Conservation (phyloP, 37 sponge, comb jelly and placozoan genomes). For the Chondrosia reniformis region DNA sequence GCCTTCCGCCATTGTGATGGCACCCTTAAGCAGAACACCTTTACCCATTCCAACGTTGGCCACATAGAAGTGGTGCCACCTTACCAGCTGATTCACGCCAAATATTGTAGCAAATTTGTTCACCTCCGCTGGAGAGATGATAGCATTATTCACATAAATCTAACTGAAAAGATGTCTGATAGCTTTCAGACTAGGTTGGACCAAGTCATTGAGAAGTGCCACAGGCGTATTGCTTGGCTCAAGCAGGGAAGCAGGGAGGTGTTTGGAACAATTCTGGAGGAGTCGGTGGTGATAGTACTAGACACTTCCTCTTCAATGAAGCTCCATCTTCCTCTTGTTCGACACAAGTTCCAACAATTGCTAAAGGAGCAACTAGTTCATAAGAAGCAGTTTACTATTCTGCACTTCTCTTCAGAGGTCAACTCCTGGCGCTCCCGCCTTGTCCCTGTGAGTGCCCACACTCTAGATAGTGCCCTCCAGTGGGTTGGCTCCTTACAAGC, state of each 20-base stretch:
- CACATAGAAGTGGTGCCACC: not conserved
- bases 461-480: constrained; percentile 43
- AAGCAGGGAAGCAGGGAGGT: constrained; percentile 76
- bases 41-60: not conserved
- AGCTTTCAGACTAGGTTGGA: constrained; percentile 34
- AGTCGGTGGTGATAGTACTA: constrained; percentile 59
- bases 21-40: constrained; percentile 10
- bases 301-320: constrained; percentile 82
- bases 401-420: constrained; percentile 57
- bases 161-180: constrained; percentile 15
- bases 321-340: constrained; percentile 62
- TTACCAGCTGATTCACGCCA: constrained; percentile 48
- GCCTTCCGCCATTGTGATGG: constrained; percentile 87
- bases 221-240: constrained; percentile 67
- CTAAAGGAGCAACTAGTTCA: constrained; percentile 63
- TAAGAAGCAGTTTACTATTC: constrained; percentile 57
- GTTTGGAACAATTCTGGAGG: constrained; percentile 88
- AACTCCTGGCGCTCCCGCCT: constrained; percentile 54
- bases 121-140: constrained; percentile 68
- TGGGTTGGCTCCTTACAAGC: constrained; percentile 74
- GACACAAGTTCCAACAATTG: constrained; percentile 58
- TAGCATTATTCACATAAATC: constrained; percentile 48
- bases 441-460: constrained; percentile 55
- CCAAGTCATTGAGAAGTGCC: constrained; percentile 20
- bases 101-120: constrained; percentile 77